Base-by-base conservation (phyloP, 1,140 invertebrate genomes). In the Drosophila watanabei region DNA sequence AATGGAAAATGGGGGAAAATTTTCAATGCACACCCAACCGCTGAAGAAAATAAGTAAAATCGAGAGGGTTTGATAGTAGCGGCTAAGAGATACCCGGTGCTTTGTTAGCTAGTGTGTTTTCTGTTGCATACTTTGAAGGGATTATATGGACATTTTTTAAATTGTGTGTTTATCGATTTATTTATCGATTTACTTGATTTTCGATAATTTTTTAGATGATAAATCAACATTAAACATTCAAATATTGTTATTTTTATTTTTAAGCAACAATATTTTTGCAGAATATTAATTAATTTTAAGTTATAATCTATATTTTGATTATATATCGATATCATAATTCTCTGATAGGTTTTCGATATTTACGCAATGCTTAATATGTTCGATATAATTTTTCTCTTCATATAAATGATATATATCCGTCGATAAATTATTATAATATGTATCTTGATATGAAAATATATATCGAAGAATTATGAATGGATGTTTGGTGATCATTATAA, bases 1-100 rank as follows among this genome's bases (percentile, higher is more conserved):
- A 80, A 80, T 48, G 45, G 78, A 60, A 72, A 80, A 80, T 72
- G 78, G 43, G 43, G 33, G 58, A 60, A 80, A 61, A 69, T 62
- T 60, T 60, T 65, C 39, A 46, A 59, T 56, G 45, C 48, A 59
- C n/a, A 20, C 24, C 33, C 69, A 43, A 8, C 2, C 33, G n/a
- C 37, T 7, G 20, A 28, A 6, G 39, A 32, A 16, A 35, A 28
- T 32, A 41, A 57, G 33, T 24, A 24, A 28, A 37, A 39, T 2
- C 8, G 20, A 16, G 2, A 7, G n/a, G 54, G 35, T 7, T 11
- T 48, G 33, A 37, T 10, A 24, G 52, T 39, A 3, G 8, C 33
- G 54, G 18, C 54, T 2, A 7, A 4, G 2, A 11, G 14, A 39
- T 57, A 57, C 54, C 54, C 54, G 52, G 52, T 35, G 30, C 4